Percentiles rank a stretch among this genome's conserved stretches.
These are phyloP conservation scores for Scaptodrosophila latifasciaeformis DNA, from an alignment of 2,888 invertebrate genomes.

Conservation along the genomic window DNA sequence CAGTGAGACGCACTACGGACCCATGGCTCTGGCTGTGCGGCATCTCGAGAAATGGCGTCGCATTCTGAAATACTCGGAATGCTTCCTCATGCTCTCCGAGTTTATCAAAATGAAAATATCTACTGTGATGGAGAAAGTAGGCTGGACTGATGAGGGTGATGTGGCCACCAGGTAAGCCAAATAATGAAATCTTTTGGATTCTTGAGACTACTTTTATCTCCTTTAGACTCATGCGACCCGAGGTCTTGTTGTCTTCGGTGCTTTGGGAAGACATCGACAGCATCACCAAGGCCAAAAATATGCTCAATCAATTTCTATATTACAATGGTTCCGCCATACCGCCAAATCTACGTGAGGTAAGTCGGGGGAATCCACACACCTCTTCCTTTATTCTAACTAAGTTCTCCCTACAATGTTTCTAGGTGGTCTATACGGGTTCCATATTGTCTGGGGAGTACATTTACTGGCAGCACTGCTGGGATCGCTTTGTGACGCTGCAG, in stretches of 20 bases:
- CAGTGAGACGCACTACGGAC: slow-evolving; percentile 74
- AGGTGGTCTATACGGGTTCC: slow-evolving; percentile 75
- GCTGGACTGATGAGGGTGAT: slow-evolving; percentile 72
- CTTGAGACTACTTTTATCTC: not conserved
- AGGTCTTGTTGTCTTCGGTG: slow-evolving; percentile 72
- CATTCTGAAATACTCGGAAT: slow-evolving; percentile 75
- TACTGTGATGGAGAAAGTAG: slow-evolving; percentile 71
- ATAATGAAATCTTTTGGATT: not conserved
- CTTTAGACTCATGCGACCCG: slow-evolving; percentile 72
- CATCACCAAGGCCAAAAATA: slow-evolving; percentile 72
- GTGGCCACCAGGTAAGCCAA: slow-evolving; percentile 68
- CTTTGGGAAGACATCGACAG: slow-evolving; percentile 75
- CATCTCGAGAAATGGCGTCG: slow-evolving; percentile 75
- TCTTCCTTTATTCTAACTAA: too few species aligned
- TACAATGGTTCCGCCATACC: slow-evolving; percentile 71
- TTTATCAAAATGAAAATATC: slow-evolving; percentile 74
- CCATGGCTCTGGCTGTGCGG: slow-evolving; percentile 71
- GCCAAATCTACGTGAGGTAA: slow-evolving; percentile 74
- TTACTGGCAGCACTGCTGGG: slow-evolving; percentile 76
- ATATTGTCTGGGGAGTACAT: slow-evolving; percentile 75
- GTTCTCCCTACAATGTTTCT: not conserved
- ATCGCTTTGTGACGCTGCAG: slow-evolving; percentile 71
- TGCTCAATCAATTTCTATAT: slow-evolving; percentile 72
- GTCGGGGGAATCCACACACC: not conserved
- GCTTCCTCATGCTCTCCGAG: slow-evolving; percentile 75